Evolutionary conservation across 2,113 vertebrate species (phyloP), one percentile per base, ranked within the genome.

Genomic region (Hippocampus guttulatus): DNA sequence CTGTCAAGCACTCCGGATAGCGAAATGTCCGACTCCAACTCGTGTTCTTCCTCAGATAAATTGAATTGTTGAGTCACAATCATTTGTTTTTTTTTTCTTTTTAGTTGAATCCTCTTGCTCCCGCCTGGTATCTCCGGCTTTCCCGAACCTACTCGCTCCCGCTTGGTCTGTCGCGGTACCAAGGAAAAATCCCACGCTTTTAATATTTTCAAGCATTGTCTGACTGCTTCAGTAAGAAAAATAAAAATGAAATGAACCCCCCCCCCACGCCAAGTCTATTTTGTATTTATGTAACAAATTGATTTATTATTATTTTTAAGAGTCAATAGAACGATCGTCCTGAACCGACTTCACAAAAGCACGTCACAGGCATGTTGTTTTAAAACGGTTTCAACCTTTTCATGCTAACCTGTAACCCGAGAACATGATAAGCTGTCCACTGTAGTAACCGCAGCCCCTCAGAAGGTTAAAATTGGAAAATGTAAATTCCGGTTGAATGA

Each of bases 241-340:
- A 45, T 64, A 64, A 43, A 64, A 43, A 64, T 64, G 38, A 43
- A n/a, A 64, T 64, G n/a, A n/a, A n/a, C n/a, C n/a, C n/a, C n/a
- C n/a, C n/a, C n/a, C n/a, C n/a, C n/a, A n/a, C n/a, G n/a, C n/a
- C 30, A 9, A n/a, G 20, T 23, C 61, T 1, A 21, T 4, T 40
- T 40, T 62, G 1, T 33, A 8, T 10, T 38, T 15, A 7, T 55
- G 5, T n/a, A 54, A 54, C 8, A 21, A 45, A n/a, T 55, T 51
- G 4, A 51, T 51, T 51, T 51, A 5, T 55, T 52, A 20, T 51
- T 45, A 45, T 14, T 49, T 49, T 47, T 16, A 47, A 5, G 1
- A 16, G 2, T 16, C 16, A 49, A 5, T 55, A n/a, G 18, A 55
- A 55, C 6, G n/a, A 55, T 55, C 2, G 21, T 23, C n/a, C 3